These are phyloP conservation scores for Aleadryas rufinucha DNA, from an alignment of 2,113 vertebrate species.

Conservation along the genomic window DNA sequence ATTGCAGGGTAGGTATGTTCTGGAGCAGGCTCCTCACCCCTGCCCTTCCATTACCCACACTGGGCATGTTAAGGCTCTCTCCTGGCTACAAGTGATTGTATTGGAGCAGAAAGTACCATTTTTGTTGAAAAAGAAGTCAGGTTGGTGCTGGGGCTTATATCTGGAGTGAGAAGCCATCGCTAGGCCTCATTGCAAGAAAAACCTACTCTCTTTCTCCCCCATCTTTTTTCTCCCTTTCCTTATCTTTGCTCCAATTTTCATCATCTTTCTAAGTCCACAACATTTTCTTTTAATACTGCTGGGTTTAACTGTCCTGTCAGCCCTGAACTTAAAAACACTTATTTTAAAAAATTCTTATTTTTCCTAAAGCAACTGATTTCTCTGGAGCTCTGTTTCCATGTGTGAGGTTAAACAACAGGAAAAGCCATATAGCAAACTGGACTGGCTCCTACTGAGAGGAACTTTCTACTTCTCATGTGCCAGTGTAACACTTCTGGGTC, in stretches of 20 bases:
- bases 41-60: background rate
- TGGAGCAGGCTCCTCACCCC: background rate
- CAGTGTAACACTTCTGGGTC: background rate
- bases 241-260: background rate
- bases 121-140: background rate
- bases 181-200: background rate
- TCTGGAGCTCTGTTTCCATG: background rate
- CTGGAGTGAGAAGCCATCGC: background rate
- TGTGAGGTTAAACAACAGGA: background rate
- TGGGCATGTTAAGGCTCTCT: accelerated
- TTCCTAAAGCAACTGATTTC: background rate
- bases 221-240: background rate
- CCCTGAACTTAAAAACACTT: background rate
- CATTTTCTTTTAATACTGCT: background rate
- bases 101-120: background rate
- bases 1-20: background rate
- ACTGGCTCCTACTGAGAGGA: background rate
- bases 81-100: too few species aligned
- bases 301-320: background rate
- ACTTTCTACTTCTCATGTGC: background rate
- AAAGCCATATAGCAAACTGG: background rate
- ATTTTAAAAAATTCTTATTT: background rate
- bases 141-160: background rate
- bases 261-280: background rate
- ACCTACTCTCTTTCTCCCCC: background rate